These are phyloP conservation scores for Molossus alvarezi DNA, from an alignment of 2,797 vertebrate species.

Conservation along the genomic window DNA sequence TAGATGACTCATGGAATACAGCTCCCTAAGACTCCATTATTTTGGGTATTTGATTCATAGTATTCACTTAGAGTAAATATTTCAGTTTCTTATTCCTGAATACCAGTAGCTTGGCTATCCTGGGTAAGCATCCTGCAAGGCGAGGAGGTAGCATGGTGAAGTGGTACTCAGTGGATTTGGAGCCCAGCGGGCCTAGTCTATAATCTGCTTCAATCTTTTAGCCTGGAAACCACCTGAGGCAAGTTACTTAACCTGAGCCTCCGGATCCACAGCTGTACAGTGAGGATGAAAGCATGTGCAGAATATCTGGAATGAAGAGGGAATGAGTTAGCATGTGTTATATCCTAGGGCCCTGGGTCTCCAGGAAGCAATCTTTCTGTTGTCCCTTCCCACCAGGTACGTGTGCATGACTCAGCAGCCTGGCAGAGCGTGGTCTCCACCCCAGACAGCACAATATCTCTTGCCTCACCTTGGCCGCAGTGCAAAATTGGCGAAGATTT, in stretches of 20 bases:
- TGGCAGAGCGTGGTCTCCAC: neutral
- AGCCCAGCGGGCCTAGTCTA: neutral
- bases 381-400: neutral
- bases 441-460: neutral
- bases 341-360: neutral
- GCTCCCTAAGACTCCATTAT: neutral
- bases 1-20: neutral
- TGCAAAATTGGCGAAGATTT: neutral
- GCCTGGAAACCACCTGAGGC: neutral
- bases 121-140: neutral
- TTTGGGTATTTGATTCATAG: constrained; percentile 7
- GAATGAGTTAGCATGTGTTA: neutral
- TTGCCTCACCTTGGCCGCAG: constrained; percentile 29
- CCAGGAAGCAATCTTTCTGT: neutral
- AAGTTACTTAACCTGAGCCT: constrained; percentile 24
- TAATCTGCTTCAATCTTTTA: neutral
- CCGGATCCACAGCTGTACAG: neutral
- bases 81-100: neutral
- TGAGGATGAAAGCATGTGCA: neutral
- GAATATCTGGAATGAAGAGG: neutral
- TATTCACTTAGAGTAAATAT: neutral
- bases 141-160: neutral
- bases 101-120: neutral
- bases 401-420: neutral
- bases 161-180: neutral